Evolutionary conservation across 2,113 vertebrate species (phyloP).

Genomic region (Falcunculus frontatus): DNA sequence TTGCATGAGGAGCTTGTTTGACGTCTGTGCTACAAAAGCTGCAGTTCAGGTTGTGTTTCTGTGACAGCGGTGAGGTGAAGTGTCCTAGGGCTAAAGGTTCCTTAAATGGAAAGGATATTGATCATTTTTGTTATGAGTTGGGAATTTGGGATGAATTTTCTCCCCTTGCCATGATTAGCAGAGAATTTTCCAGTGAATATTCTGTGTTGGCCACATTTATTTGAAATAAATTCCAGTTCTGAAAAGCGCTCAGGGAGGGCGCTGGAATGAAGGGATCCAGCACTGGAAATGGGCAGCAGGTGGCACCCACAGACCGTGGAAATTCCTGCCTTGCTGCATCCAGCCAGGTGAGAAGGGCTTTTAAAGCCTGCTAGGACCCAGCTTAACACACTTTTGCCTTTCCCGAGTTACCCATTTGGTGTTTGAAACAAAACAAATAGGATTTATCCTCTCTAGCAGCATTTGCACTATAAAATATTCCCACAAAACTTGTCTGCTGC

Average conservation of each 20-base stretch:
- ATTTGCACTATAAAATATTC: neutral
- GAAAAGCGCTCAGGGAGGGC: neutral
- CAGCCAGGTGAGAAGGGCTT: fast-evolving
- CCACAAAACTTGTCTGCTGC: neutral
- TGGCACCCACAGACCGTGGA: conserved; percentile 25
- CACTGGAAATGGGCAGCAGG: neutral
- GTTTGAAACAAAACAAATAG: neutral
- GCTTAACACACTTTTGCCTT: neutral
- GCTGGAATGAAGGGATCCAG: neutral
- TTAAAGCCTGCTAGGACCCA: fast-evolving
- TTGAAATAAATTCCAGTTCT: neutral
- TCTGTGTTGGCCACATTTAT: neutral
- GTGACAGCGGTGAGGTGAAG: neutral
- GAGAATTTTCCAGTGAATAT: neutral
- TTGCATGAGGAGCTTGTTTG: neutral
- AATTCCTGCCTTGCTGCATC: neutral
- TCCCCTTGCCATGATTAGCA: neutral
- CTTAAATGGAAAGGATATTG: neutral
- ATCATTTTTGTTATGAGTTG: neutral
- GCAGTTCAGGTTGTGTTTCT: neutral
- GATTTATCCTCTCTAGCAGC: neutral
- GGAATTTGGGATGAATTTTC: neutral
- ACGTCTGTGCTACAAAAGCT: fast-evolving
- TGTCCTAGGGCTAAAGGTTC: neutral
- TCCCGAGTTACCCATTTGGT: neutral